Evolutionary conservation across 2,113 vertebrate species (phyloP).

Genomic region (Aix galericulata): DNA sequence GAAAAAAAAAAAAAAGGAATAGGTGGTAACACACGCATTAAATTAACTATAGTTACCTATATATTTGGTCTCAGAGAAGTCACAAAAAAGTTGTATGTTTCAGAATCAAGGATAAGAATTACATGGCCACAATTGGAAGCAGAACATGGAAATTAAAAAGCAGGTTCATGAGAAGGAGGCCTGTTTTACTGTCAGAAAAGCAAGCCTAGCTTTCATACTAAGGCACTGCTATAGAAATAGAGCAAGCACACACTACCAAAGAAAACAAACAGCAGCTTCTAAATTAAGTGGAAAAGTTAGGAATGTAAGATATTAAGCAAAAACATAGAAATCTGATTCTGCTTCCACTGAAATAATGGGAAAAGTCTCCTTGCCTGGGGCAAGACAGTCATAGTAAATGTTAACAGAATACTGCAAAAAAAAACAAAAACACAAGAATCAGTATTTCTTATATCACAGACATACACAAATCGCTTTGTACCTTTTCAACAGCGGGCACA

Average conservation of each 20-base stretch:
- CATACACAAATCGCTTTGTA: not conserved
- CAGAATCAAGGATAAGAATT: not conserved
- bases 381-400: not conserved
- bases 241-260: not conserved
- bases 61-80: not conserved
- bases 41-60: not conserved
- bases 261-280: not conserved
- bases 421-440: not conserved
- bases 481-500: slow-evolving; percentile 92
- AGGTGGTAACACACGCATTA: not conserved
- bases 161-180: not conserved
- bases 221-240: not conserved
- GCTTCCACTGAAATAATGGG: not conserved
- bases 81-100: not conserved
- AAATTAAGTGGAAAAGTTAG: not conserved
- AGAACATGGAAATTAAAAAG: not conserved
- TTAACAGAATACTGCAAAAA: fast-evolving
- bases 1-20: not conserved
- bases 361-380: not conserved
- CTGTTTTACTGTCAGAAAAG: not conserved
- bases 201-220: not conserved
- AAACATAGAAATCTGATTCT: not conserved
- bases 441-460: fast-evolving
- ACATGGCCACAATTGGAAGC: not conserved
- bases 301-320: not conserved